Conservation (phyloP, 2,888 invertebrate genomes). For the Syrphus vitripennis region DNA sequence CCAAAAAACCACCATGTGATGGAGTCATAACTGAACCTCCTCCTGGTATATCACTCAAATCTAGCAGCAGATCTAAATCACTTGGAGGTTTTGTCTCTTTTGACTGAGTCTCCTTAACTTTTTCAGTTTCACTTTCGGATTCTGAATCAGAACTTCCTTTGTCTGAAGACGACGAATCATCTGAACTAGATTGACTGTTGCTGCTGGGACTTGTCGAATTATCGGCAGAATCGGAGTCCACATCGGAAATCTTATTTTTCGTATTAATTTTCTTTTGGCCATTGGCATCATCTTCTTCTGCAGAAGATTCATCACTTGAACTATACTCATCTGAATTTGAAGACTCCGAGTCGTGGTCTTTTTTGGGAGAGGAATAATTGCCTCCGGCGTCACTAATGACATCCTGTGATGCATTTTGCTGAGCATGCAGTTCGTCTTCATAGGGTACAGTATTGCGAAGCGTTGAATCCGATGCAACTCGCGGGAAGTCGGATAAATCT, state of each 20-base stretch:
- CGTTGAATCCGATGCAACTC: conserved; percentile 87
- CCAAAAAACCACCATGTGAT: conserved; percentile 89
- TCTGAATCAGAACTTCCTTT: conserved; percentile 60
- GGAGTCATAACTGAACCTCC: conserved; percentile 87
- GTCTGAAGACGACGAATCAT: conserved; percentile 51
- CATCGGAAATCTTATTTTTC: conserved; percentile 39
- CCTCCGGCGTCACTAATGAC: conserved; percentile 72
- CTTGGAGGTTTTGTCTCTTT: conserved; percentile 80
- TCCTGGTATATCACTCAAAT: conserved; percentile 89
- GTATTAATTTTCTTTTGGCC: conserved; percentile 33
- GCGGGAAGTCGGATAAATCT: conserved; percentile 92
- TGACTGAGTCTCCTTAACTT: conserved; percentile 69
- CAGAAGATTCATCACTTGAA: conserved; percentile 74
- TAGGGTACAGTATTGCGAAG: conserved; percentile 87
- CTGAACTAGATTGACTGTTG: conserved; percentile 54
- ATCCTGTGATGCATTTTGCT: conserved; percentile 77
- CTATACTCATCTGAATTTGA: conserved; percentile 76
- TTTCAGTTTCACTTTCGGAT: conserved; percentile 74
- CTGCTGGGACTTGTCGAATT: conserved; percentile 74
- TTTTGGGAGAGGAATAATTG: conserved; percentile 83
- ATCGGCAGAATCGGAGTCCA: conserved; percentile 76
- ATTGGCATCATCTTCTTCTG: conserved; percentile 65
- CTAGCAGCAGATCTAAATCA: conserved; percentile 91
- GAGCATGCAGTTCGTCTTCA: conserved; percentile 75
- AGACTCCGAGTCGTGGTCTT: conserved; percentile 79